These are phyloP conservation scores for Pogona vitticeps DNA, from an alignment of 2,113 vertebrate species.

Conservation along the genomic window DNA sequence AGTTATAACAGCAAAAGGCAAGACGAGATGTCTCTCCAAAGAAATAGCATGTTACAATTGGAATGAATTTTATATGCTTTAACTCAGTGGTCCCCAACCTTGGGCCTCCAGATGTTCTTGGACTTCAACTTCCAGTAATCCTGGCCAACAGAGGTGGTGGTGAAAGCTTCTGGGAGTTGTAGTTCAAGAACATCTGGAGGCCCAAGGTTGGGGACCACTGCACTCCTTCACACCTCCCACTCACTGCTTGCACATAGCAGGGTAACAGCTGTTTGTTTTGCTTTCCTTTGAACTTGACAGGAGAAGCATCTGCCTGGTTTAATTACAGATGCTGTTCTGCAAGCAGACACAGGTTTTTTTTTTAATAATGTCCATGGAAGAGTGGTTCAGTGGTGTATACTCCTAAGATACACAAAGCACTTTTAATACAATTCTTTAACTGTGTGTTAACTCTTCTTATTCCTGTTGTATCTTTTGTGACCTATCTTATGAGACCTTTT, in stretches of 20 bases:
- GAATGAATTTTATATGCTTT: slow-evolving; percentile 19
- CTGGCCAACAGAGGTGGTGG: no score
- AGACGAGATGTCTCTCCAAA: neutral
- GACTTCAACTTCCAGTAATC: no score
- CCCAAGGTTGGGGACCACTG: no score
- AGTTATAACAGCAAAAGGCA: slow-evolving; percentile 5
- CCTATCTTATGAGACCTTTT: neutral
- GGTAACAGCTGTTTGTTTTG: slow-evolving; percentile 17
- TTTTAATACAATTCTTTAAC: neutral
- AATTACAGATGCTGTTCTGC: neutral
- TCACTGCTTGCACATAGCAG: neutral
- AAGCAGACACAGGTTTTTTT: neutral
- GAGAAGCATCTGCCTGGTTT: neutral
- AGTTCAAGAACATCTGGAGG: no score
- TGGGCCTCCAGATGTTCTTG: no score
- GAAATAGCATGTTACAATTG: neutral
- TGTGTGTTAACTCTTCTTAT: no score
- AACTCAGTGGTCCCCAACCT: no score
- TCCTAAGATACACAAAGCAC: neutral
- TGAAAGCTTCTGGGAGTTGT: no score
- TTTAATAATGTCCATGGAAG: neutral
- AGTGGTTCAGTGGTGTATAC: neutral
- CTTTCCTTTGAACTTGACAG: neutral
- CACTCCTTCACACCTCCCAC: slow-evolving; percentile 28
- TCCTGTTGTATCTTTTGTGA: neutral